Evolutionary conservation across 2,797 vertebrate species (phyloP), one percentile per base, ranked within the genome.

Genomic region (Tragelaphus oryx): DNA sequence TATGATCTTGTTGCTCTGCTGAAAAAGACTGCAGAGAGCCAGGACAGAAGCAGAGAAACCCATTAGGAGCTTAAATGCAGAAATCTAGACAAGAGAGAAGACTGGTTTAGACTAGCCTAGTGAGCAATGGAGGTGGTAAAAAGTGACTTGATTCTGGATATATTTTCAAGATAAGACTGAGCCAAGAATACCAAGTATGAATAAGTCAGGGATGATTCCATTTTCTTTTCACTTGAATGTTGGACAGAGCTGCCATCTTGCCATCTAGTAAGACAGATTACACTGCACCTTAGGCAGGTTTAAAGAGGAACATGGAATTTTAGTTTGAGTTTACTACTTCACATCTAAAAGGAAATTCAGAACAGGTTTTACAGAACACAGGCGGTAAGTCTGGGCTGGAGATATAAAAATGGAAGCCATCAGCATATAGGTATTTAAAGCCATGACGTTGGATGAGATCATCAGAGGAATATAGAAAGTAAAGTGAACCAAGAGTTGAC

Each of bases 91-190:
- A 44, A 80, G 75, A 88, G 59, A 20, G 44, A 90, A 82, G 18
- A 94, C 82, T 91, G 54, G 48, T 41, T 75, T 87, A 17, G 37
- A 80, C 48, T 6, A 91, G 30, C n/a, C 33, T 74, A 6, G 24
- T 55, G 22, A 86, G 65, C 54, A 94, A 30, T 6, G 28, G 28
- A 86, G 30, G 54, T 59, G 46, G 2, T 68, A 87, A 93, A 57
- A 94, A 90, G 52, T 65, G n/a, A 89, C 0, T 60, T 54, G 78
- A 92, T 88, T 96, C 74, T 89, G 30, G n/a, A 78, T 74, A 22
- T 87, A 85, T 57, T 92, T 91, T 88, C 83, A 92, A 93, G 48
- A 88, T 44, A 84, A 93, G 28, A 82, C 26, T 95, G 60, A 92
- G 14, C 24, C 86, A 75, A 95, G 75, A 93, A 92, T 50, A 26